phyloP scores from a whole-genome alignment of 2,888 invertebrate genomes.

The Drosophila histrio region DNA sequence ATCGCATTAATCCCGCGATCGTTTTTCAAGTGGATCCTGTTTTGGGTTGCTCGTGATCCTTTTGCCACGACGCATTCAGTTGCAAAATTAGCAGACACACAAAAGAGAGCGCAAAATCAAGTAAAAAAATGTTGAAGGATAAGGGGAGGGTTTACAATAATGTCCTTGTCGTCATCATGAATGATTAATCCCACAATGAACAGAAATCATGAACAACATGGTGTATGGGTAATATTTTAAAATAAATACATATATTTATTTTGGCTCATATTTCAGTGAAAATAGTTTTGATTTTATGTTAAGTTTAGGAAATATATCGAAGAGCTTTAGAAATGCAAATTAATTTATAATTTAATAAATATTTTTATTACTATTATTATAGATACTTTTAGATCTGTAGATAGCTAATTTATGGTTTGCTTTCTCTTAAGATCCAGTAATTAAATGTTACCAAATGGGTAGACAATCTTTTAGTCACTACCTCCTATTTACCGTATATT shows the following conservation, averaged over 20 bases:
- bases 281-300: background rate
- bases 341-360: background rate
- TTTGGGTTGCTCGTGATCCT: slow-evolving; percentile 28
- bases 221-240: slow-evolving; percentile 39
- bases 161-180: slow-evolving; percentile 12
- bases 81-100: slow-evolving; percentile 55
- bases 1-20: slow-evolving; percentile 80
- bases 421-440: background rate
- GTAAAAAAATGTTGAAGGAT: background rate
- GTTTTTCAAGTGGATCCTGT: slow-evolving; percentile 68
- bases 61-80: slow-evolving; percentile 55
- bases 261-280: no score
- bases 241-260: no score
- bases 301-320: background rate
- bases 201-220: background rate
- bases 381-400: no score
- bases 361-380: no score
- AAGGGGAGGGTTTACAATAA: slow-evolving; percentile 14
- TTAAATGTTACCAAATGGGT: background rate
- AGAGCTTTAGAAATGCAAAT: background rate
- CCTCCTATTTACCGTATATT: background rate
- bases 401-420: no score
- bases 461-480: background rate
- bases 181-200: background rate
- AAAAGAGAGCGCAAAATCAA: slow-evolving; percentile 31